These are phyloP conservation scores for Eumeta japonica DNA, from an alignment of 1,140 invertebrate species.

Conservation along the genomic window DNA sequence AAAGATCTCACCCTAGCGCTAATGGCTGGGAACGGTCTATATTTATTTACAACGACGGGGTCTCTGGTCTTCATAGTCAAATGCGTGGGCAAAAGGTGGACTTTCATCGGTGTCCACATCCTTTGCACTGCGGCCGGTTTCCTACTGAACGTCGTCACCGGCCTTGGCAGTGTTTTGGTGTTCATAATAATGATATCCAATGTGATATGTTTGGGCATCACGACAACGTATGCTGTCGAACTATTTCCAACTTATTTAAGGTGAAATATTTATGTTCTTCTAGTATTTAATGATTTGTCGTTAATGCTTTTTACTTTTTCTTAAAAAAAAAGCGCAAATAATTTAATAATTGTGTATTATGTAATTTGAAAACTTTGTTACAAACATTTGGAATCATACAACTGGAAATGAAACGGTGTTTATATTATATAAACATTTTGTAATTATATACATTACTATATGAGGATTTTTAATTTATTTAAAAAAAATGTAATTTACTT, in stretches of 20 bases:
- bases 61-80: neutral
- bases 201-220: constrained; percentile 3
- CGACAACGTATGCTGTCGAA: constrained; percentile 5
- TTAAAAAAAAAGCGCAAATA: too few relatives aligned
- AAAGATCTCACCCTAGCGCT: neutral
- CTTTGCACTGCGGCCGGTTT: neutral
- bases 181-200: constrained; percentile 4
- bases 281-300: too few relatives aligned
- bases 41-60: neutral
- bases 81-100: constrained; percentile 5
- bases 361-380: too few relatives aligned
- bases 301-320: too few relatives aligned
- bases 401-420: too few relatives aligned
- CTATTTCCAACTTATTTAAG: constrained; percentile 4
- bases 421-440: too few relatives aligned
- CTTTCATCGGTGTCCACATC: neutral
- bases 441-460: too few relatives aligned
- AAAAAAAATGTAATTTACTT: too few relatives aligned
- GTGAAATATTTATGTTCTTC: too few relatives aligned
- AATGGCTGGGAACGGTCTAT: neutral
- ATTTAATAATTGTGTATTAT: too few relatives aligned
- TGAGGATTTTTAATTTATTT: too few relatives aligned
- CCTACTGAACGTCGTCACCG: neutral
- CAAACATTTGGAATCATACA: too few relatives aligned
- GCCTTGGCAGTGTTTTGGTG: neutral